phyloP scores from a whole-genome alignment of 2,797 vertebrate genomes.

The Paedocypris micromegethes region DNA sequence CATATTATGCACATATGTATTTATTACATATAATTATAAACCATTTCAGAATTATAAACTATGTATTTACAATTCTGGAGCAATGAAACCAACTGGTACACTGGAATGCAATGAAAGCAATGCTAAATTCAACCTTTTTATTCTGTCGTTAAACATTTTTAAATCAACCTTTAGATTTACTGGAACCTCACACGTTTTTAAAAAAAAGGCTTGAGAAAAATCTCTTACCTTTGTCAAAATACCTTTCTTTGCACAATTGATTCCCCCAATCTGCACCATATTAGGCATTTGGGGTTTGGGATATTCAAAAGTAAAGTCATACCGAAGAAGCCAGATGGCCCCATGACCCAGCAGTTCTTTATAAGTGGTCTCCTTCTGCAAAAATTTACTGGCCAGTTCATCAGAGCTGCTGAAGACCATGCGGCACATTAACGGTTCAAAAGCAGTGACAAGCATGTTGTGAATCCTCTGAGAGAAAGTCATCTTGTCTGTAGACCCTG shows the following conservation, averaged over 20 bases:
- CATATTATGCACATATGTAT: no score
- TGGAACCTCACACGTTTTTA: no score
- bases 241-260: conserved; percentile 71
- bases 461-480: conserved; percentile 62
- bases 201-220: no score
- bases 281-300: conserved; percentile 77
- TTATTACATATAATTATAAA: no score
- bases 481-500: conserved; percentile 58
- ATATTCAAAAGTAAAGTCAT: conserved; percentile 73
- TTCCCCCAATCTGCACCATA: conserved; percentile 73
- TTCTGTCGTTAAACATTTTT: no score
- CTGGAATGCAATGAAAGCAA: no score
- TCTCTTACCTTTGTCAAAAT: conserved; percentile 70
- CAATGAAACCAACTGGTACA: no score
- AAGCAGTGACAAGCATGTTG: conserved; percentile 50
- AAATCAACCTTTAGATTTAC: no score
- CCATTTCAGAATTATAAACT: no score
- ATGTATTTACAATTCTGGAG: no score
- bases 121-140: no score
- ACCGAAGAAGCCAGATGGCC: conserved; percentile 69
- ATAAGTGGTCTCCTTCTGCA: conserved; percentile 54
- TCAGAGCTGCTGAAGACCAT: conserved; percentile 56
- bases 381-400: conserved; percentile 53
- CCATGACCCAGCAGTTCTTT: conserved; percentile 53
- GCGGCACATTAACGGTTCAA: conserved; percentile 52